Conservation (phyloP, 23 tunicate genomes). For the Phallusia fumigata region DNA sequence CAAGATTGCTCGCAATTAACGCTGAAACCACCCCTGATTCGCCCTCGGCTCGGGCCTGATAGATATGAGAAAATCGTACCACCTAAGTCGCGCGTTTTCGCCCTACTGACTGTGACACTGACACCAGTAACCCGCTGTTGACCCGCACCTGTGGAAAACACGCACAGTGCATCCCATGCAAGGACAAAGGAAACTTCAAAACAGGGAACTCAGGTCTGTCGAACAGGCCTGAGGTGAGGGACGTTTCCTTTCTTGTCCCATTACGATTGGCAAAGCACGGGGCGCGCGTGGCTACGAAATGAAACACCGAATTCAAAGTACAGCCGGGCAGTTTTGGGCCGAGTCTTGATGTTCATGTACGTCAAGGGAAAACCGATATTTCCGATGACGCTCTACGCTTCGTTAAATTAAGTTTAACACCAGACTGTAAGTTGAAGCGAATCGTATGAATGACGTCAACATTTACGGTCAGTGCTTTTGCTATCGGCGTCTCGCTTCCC, state of each 20-base stretch:
- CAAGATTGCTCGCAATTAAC: too few species aligned
- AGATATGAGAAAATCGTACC: too few species aligned
- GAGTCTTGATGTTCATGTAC: not conserved
- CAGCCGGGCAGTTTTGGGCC: not conserved
- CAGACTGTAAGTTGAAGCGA: not conserved
- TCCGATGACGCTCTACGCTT: not conserved
- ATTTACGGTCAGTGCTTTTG: not conserved
- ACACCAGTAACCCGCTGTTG: not conserved
- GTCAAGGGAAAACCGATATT: conserved; percentile 7
- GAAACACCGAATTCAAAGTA: not conserved
- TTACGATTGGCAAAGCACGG: not conserved
- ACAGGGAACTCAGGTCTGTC: not conserved
- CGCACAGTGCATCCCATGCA: not conserved
- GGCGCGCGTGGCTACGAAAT: not conserved
- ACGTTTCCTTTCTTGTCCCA: conserved; percentile 4
- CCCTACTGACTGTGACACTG: not conserved
- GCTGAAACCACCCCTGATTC: too few species aligned
- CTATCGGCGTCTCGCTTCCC: not conserved
- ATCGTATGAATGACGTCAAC: not conserved
- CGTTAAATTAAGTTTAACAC: not conserved
- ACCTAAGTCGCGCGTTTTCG: too few species aligned
- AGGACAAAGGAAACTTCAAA: conserved; percentile 2
- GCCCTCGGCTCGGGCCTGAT: too few species aligned
- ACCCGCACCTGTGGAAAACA: not conserved
- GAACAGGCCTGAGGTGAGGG: not conserved